phyloP scores from a whole-genome alignment of 2,113 vertebrate species.

The Kryptolebias marmoratus region DNA sequence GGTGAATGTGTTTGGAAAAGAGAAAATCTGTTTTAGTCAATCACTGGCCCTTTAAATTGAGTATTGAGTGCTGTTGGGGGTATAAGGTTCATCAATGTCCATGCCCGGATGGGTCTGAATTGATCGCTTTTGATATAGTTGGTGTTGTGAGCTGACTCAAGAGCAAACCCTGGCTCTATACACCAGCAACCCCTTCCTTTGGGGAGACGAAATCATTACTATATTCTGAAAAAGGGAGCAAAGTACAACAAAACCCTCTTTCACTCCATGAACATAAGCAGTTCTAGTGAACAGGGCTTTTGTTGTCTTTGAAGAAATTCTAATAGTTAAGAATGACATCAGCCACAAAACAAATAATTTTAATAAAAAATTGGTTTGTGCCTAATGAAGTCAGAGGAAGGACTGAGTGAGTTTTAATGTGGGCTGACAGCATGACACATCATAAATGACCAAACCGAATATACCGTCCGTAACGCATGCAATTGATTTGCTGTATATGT shows the following conservation, averaged over 20 bases:
- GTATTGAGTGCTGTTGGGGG: conserved; percentile 73
- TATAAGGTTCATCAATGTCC: conserved; percentile 77
- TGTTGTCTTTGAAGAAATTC: conserved; percentile 24
- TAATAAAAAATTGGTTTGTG: conserved; percentile 59
- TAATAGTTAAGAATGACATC: conserved; percentile 55
- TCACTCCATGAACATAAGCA: conserved; percentile 55
- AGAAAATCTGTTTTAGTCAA: conserved; percentile 75
- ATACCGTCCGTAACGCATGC: conserved; percentile 36
- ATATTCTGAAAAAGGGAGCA: conserved; percentile 63
- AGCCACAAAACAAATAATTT: conserved; percentile 59
- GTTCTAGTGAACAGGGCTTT: conserved; percentile 38
- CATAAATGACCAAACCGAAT: conserved; percentile 54
- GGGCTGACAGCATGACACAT: conserved; percentile 28
- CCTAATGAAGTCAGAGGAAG: conserved; percentile 19
- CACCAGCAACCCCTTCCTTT: conserved; percentile 48
- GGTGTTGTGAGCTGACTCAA: conserved; percentile 49
- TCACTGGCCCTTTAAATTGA: conserved; percentile 78
- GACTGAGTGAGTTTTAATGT: conserved; percentile 39
- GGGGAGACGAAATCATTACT: conserved; percentile 59
- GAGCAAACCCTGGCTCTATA: conserved; percentile 42
- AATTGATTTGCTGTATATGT: conserved; percentile 58
- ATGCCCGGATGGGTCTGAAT: conserved; percentile 65
- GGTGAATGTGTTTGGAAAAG: conserved; percentile 51
- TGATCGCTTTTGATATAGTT: conserved; percentile 74
- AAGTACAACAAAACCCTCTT: conserved; percentile 61